These are phyloP conservation scores for Numida meleagris DNA, from an alignment of 2,113 vertebrate genomes.

Conservation along the genomic window DNA sequence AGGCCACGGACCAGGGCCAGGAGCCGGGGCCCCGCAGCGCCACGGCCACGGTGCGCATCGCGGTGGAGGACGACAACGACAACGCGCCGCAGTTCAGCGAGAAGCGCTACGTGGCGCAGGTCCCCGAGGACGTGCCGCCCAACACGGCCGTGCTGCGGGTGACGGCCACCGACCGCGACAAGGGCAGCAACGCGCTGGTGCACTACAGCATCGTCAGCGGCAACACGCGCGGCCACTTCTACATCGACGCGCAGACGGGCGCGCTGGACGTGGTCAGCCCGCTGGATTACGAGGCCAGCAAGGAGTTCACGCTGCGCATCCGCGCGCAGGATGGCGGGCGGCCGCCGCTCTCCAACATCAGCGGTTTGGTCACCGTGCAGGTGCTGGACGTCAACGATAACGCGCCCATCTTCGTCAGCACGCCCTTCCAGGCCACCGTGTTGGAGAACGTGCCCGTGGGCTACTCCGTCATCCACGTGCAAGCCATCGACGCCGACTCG, in stretches of 20 bases:
- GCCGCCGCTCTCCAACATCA: slow-evolving; percentile 93
- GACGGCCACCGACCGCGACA: slow-evolving; percentile 88
- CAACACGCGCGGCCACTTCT: slow-evolving; percentile 94
- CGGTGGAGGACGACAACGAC: slow-evolving; percentile 95
- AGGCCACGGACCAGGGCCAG: slow-evolving; percentile 91
- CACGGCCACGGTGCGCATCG: slow-evolving; percentile 86
- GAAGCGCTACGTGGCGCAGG: slow-evolving; percentile 90
- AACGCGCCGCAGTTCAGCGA: slow-evolving; percentile 93
- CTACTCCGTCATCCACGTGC: slow-evolving; percentile 92
- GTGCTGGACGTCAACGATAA: slow-evolving; percentile 96
- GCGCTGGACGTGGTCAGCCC: slow-evolving; percentile 90
- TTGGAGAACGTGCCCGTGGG: slow-evolving; percentile 92
- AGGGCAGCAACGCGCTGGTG: slow-evolving; percentile 89
- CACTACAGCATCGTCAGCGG: slow-evolving; percentile 98
- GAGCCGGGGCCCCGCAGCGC: slow-evolving; percentile 89
- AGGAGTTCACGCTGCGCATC: slow-evolving; percentile 91
- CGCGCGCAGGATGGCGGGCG: slow-evolving; percentile 93
- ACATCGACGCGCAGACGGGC: slow-evolving; percentile 92
- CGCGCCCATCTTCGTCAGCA: slow-evolving; percentile 94
- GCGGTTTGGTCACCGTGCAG: slow-evolving; percentile 90
- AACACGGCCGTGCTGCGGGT: slow-evolving; percentile 87
- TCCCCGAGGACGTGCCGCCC: slow-evolving; percentile 87
- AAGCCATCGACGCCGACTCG: slow-evolving; percentile 92
- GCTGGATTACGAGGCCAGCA: slow-evolving; percentile 91
- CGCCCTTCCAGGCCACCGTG: slow-evolving; percentile 93